Conservation (phyloP, 2,888 invertebrate genomes). For the Tricholauxania praeusta region DNA sequence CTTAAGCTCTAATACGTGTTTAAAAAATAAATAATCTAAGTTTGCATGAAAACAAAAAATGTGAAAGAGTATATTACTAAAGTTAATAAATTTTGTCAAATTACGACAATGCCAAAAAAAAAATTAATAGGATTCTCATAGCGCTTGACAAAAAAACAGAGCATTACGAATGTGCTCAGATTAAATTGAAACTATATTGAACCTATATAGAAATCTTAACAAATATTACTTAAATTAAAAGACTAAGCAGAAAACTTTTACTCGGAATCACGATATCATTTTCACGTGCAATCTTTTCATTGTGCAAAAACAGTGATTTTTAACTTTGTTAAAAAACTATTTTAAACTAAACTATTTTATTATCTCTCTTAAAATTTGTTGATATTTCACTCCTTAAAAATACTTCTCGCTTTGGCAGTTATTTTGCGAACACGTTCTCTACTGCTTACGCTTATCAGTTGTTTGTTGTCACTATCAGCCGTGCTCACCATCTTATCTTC, state of each 20-base stretch:
- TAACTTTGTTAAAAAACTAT: too few relatives aligned
- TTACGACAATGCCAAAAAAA: too few relatives aligned
- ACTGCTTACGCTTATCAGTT: slow-evolving; percentile 76
- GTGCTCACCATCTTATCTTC: slow-evolving; percentile 51
- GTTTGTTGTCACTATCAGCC: slow-evolving; percentile 59
- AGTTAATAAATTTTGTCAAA: not conserved
- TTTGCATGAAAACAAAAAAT: not conserved
- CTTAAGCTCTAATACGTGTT: slow-evolving; percentile 32
- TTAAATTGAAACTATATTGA: slow-evolving; percentile 18
- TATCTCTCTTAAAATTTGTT: not conserved
- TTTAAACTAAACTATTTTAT: too few relatives aligned
- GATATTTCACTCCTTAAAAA: slow-evolving; percentile 67
- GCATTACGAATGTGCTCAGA: too few relatives aligned
- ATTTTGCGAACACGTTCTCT: slow-evolving; percentile 87
- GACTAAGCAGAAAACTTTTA: too few relatives aligned
- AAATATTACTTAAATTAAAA: too few relatives aligned
- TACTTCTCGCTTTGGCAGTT: slow-evolving; percentile 82
- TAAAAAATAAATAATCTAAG: slow-evolving; percentile 43
- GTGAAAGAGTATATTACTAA: slow-evolving; percentile 13
- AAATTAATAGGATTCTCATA: too few relatives aligned
- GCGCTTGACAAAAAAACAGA: too few relatives aligned
- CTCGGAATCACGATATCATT: too few relatives aligned
- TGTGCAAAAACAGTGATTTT: too few relatives aligned
- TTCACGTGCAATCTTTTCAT: too few relatives aligned
- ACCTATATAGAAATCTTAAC: too few relatives aligned